Evolutionary conservation across 2,113 vertebrate species (phyloP).

Genomic region (Phylloscopus trochilus): DNA sequence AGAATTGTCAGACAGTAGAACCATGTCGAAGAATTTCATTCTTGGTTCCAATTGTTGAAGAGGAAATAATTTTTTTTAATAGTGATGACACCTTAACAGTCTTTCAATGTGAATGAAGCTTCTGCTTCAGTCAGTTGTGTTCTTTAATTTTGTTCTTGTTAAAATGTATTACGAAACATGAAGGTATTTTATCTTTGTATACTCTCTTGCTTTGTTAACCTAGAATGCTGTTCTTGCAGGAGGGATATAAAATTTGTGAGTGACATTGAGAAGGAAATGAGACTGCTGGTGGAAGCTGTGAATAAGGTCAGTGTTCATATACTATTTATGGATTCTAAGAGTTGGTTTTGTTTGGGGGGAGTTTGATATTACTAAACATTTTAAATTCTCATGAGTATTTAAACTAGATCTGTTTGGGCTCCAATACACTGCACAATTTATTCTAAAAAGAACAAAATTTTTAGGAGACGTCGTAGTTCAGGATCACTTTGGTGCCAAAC

Average conservation of each 20-base stretch:
- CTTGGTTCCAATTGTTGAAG: neutral
- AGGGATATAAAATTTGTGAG: constrained; percentile 94
- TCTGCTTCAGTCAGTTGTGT: neutral
- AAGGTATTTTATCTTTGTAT: neutral
- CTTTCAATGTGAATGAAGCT: neutral
- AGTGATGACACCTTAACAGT: neutral
- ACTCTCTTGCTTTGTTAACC: neutral
- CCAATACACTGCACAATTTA: neutral
- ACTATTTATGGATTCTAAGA: neutral
- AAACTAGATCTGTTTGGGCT: neutral
- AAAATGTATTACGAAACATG: neutral
- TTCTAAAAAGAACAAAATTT: neutral
- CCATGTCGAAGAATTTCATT: neutral
- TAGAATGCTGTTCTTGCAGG: constrained; percentile 71
- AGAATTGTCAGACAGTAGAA: neutral
- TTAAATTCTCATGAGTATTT: neutral
- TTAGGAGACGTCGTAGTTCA: neutral
- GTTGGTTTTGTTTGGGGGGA: neutral
- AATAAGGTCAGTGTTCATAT: constrained; percentile 84
- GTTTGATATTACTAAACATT: neutral
- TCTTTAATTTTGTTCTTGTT: neutral
- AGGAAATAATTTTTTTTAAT: neutral
- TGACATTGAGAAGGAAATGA: constrained; percentile 93
- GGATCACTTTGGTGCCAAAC: neutral
- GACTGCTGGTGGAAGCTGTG: constrained; percentile 87